Conservation (phyloP, 2,113 vertebrate genomes). For the Philantomba maxwellii region DNA sequence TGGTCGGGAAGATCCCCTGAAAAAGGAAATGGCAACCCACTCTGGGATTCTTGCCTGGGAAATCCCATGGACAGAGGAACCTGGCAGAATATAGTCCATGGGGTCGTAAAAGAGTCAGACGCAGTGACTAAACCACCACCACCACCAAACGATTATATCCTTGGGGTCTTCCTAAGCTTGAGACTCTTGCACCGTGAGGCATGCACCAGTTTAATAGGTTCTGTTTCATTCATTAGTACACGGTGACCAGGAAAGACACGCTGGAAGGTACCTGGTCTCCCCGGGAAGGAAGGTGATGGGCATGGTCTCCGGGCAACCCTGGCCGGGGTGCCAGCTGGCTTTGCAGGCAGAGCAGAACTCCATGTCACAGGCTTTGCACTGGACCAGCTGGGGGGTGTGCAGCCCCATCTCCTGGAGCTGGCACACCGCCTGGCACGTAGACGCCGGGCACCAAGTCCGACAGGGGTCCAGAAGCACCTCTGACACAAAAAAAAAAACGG, state of each 20-base stretch:
- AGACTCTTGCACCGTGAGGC: background rate
- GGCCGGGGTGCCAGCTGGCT: constrained; percentile 94
- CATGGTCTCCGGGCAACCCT: constrained; percentile 91
- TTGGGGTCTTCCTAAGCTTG: background rate
- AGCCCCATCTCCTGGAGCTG: constrained; percentile 91
- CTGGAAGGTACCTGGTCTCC: constrained; percentile 88
- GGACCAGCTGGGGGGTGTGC: constrained; percentile 89
- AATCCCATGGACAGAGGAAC: background rate
- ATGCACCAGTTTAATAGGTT: rapidly evolving
- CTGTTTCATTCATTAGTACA: background rate
- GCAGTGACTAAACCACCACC: background rate
- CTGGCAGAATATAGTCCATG: background rate
- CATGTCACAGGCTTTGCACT: constrained; percentile 89
- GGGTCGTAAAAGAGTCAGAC: background rate
- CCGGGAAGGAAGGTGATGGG: constrained; percentile 93
- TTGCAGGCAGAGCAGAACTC: constrained; percentile 98
- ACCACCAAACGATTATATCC: rapidly evolving
- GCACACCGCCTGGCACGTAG: constrained; percentile 96
- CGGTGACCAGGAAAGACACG: background rate
- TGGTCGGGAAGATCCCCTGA: background rate
- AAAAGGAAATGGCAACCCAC: background rate
- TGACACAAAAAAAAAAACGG: constrained; percentile 58
- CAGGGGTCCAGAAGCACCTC: constrained; percentile 98
- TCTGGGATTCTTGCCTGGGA: background rate
- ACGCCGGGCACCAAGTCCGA: constrained; percentile 97